Evolutionary conservation across 1,140 invertebrate genomes (phyloP).

Genomic region (Zaprionus ghesquierei): DNA sequence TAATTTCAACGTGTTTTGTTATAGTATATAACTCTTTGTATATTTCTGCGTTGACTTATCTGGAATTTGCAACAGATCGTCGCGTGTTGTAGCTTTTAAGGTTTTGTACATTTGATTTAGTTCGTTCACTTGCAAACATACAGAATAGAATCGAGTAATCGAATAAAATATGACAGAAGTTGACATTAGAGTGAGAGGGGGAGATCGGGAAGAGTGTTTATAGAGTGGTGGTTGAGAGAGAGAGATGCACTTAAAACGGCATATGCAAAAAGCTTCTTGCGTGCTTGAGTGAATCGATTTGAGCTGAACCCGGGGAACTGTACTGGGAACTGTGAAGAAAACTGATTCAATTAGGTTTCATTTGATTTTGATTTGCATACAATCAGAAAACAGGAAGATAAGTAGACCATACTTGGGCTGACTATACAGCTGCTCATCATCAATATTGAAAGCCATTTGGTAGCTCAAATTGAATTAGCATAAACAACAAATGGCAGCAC

Average conservation of each 20-base stretch:
- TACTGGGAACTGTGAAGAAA: conserved; percentile 14
- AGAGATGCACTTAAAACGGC: conserved; percentile 31
- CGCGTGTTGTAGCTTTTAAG: no score
- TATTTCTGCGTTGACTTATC: neutral
- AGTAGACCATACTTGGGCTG: neutral
- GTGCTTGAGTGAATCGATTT: conserved; percentile 51
- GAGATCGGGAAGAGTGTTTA: neutral
- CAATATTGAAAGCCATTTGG: neutral
- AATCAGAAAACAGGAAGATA: neutral
- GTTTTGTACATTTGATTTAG: conserved; percentile 31
- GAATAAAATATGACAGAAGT: conserved; percentile 55
- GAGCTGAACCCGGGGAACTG: conserved; percentile 32
- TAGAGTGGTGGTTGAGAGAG: conserved; percentile 10
- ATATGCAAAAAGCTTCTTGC: conserved; percentile 58
- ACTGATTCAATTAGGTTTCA: conserved; percentile 22
- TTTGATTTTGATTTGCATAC: neutral
- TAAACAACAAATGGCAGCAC: neutral
- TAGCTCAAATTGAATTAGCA: neutral
- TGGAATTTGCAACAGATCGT: conserved; percentile 12
- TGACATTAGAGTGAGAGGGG: conserved; percentile 13
- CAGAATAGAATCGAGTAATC: conserved; percentile 62
- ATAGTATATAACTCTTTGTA: neutral
- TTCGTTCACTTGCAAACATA: conserved; percentile 64
- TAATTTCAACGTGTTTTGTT: conserved; percentile 33
- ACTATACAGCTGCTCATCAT: neutral